Evolutionary conservation across 1,140 invertebrate species (phyloP), one percentile per base, ranked within the genome.

Genomic region (Marisa cornuarietis): DNA sequence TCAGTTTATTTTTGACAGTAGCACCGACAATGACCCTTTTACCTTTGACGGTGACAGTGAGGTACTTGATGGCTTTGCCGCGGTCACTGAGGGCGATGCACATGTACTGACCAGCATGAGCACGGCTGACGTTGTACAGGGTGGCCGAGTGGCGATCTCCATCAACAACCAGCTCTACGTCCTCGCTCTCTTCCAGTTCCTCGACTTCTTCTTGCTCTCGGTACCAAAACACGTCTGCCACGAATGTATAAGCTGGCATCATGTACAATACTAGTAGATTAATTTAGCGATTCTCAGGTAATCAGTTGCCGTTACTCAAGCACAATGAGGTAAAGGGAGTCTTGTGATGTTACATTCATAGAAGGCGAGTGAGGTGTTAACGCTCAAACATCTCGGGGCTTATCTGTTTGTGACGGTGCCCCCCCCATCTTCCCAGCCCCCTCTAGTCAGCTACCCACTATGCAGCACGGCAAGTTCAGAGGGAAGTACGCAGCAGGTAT

Each of bases 191-290:
- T 65, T 89, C 87, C n/a, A 90, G 72, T 62, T 90, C 85, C 63
- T 85, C 81, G 18, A 89, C 79, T 20, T 89, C 87, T 7, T 87
- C 84, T 22, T 79, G 76, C 52, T 82, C 82, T 65, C 82, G 83
- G 76, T 89, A 90, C 90, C 90, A 90, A 76, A 89, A 90, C 31
- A 90, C 87, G 79, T 90, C 90, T 90, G 83, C 31, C n/a, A 68
- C n/a, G 22, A 68, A 68, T 0, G 22, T 11, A 14, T 2, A 13
- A 68, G 22, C 54, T 58, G 54, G 16, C 9, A 1, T 58, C 54
- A 58, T 3, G 54, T 18, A 58, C 16, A 58, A 11, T 14, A 58
- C 54, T 58, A 42, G 54, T 8, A 11, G 54, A 58, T 1, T 18
- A 58, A 18, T 58, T 58, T 58, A 58, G n/a, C 16, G 8, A 58